Percentiles rank a stretch among this genome's conserved stretches.
These are phyloP conservation scores for Agriopis marginaria DNA, from an alignment of 2,888 invertebrate genomes.

Conservation along the genomic window DNA sequence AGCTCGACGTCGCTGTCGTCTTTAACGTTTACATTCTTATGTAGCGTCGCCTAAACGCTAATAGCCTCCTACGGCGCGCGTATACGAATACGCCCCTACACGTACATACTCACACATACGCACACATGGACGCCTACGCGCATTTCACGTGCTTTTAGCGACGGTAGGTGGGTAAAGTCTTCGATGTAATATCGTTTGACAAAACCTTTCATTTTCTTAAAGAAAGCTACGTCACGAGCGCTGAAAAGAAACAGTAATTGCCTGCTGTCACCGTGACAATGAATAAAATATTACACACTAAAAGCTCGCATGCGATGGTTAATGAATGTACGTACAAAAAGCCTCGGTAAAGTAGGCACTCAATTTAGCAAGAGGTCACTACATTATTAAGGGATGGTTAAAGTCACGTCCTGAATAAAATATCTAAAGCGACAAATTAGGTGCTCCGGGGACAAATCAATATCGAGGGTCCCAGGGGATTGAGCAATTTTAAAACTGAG, in stretches of 20 bases:
- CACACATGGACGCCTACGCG: constrained; percentile 57
- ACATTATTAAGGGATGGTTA: constrained; percentile 59
- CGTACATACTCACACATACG: constrained; percentile 43
- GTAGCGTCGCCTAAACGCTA: constrained; percentile 84
- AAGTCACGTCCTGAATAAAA: constrained; percentile 74
- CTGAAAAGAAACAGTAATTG: constrained; percentile 70
- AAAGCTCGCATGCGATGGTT: constrained; percentile 48
- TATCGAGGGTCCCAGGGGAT: constrained; percentile 76
- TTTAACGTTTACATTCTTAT: constrained; percentile 87
- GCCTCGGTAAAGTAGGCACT: constrained; percentile 42
- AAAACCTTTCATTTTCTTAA: constrained; percentile 76
- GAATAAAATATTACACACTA: constrained; percentile 67
- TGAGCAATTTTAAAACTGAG: constrained; percentile 85
- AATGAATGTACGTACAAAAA: constrained; percentile 43
- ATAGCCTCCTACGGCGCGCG: constrained; percentile 79
- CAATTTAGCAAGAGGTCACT: constrained; percentile 46
- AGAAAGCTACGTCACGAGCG: constrained; percentile 65
- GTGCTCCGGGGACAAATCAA: constrained; percentile 80
- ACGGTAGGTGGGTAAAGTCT: constrained; percentile 67
- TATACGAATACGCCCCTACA: constrained; percentile 56
- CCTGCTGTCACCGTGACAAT: constrained; percentile 56
- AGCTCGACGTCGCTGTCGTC: constrained; percentile 78
- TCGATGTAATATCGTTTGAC: constrained; percentile 72
- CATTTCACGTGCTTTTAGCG: constrained; percentile 78
- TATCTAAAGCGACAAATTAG: constrained; percentile 78